Evolutionary conservation across 2,888 invertebrate genomes (phyloP), one percentile per base, ranked within the genome.

Genomic region (Standfussiana lucernea): DNA sequence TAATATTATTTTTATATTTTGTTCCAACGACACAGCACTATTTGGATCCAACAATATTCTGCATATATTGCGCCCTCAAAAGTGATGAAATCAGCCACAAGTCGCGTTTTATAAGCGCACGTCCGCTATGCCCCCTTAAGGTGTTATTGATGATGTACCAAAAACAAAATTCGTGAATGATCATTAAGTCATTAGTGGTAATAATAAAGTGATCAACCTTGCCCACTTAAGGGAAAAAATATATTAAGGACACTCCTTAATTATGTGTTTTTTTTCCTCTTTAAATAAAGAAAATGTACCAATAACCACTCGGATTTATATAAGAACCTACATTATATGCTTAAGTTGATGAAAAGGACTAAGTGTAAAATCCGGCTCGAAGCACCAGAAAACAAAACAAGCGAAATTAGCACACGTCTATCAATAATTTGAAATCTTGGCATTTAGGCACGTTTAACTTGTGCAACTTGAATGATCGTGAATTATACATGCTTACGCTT

Each of bases 171-270:
- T 72, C 67, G 65, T 59, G 40, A 47, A 50, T 50, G 68, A 85
- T 87, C 85, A 82, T 82, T 87, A 86, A 77, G 79, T 87, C 85
- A 87, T 86, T 87, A 86, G 75, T 53, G 65, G 78, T 70, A 86
- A 86, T 87, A 82, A 84, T 87, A 85, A 84, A 78, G 74, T 78
- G 74, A 81, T 81, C 71, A 84, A 74, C 59, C 77, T 64, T 73
- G 35, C 53, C 71, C 56, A 69, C 61, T 77, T 76, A 81, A 8
- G 67, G 72, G 32, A 32, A 75, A 83, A 79, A 72, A 69, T 77
- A 61, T 64, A 80, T 64, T 75, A 80, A 72, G 59, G 64, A 65
- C 74, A 61, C 66, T 61, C 72, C 72, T 72, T 76, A 72, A 72
- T 75, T 67, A 65, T 37, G 70, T 50, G 62, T 56, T 47, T 28